phyloP scores from a whole-genome alignment of 2,797 vertebrate species.

The Ispidina lecontei region DNA sequence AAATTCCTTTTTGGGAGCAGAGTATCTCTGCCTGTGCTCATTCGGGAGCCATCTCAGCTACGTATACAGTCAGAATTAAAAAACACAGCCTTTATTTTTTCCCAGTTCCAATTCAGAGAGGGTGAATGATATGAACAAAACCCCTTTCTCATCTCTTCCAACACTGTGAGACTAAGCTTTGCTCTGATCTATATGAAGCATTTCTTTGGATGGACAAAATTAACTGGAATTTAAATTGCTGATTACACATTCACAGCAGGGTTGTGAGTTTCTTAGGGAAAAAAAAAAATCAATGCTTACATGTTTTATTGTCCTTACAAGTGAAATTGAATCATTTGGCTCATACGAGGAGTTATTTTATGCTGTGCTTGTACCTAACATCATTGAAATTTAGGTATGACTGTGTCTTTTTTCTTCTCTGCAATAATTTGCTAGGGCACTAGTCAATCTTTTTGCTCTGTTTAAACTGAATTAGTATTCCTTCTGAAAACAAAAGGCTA shows the following conservation, averaged over 20 bases:
- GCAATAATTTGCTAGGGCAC: not conserved
- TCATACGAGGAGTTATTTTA: not conserved
- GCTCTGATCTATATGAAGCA: not conserved
- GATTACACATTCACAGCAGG: not conserved
- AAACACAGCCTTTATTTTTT: not conserved
- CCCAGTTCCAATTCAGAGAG: not conserved
- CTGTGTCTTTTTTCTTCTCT: not conserved
- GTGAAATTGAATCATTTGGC: not conserved
- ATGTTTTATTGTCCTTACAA: not conserved
- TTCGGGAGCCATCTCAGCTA: not conserved
- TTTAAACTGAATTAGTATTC: not conserved
- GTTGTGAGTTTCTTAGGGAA: not conserved
- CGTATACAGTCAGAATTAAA: not conserved
- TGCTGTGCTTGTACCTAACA: not conserved
- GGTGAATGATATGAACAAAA: not conserved
- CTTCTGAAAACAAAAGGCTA: not conserved
- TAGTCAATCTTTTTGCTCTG: not conserved
- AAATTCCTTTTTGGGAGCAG: not conserved
- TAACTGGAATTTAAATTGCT: not conserved
- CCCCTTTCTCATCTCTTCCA: not conserved
- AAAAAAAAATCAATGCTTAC: not conserved
- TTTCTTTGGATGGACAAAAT: not conserved
- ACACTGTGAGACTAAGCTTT: not conserved
- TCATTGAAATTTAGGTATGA: not conserved
- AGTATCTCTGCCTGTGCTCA: accelerated